Evolutionary conservation across 2,797 vertebrate genomes (phyloP).

Genomic region (Muraenolepis orangiensis): DNA sequence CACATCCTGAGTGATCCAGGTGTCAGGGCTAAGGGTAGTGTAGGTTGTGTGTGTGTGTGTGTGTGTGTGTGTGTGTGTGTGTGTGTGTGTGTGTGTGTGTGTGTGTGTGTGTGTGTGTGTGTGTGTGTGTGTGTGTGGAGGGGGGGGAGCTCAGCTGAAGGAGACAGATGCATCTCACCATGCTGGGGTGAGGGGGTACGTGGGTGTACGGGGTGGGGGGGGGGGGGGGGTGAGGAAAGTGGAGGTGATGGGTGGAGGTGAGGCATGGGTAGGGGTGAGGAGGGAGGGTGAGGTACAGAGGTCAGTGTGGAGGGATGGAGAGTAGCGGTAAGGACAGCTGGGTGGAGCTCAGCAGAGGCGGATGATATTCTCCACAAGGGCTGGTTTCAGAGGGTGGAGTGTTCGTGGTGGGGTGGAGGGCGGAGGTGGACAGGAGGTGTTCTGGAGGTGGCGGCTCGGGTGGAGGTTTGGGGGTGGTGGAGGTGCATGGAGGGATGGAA

Average conservation of each 20-base stretch:
- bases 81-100: neutral
- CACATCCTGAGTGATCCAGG: neutral
- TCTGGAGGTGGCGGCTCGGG: neutral
- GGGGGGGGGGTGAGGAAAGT: neutral
- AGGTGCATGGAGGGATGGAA: too few relatives aligned
- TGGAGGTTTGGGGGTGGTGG: neutral
- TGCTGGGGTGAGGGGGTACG: neutral
- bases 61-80: neutral
- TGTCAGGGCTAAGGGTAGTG: neutral
- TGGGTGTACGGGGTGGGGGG: neutral
- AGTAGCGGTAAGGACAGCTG: too few relatives aligned
- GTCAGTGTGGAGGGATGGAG: neutral
- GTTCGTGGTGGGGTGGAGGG: too few relatives aligned
- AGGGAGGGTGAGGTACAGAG: too few relatives aligned
- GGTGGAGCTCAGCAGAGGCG: too few relatives aligned
- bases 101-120: too few relatives aligned
- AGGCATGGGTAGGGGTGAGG: too few relatives aligned
- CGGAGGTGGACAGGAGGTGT: neutral
- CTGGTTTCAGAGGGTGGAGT: too few relatives aligned
- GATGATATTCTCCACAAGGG: too few relatives aligned
- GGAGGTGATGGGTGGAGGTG: neutral
- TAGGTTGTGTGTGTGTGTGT: neutral
- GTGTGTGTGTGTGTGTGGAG: too few relatives aligned
- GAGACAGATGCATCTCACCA: neutral
- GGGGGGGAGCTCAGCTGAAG: neutral